Evolutionary conservation across 2,113 vertebrate genomes (phyloP).

Genomic region (Podarcis raffonei): DNA sequence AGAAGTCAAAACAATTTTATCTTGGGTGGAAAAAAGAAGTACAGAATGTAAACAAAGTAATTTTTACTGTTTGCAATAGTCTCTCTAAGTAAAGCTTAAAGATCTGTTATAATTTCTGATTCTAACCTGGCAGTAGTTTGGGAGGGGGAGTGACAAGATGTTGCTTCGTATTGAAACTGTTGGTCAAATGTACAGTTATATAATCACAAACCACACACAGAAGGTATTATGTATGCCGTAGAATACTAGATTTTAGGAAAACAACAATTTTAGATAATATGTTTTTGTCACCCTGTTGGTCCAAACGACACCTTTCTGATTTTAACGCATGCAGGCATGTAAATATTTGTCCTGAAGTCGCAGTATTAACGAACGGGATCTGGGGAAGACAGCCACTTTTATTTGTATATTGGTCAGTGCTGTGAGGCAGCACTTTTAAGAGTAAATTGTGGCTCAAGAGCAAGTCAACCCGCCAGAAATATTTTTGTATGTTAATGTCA

Average conservation of each 20-base stretch:
- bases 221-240: constrained; percentile 99
- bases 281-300: constrained; percentile 98
- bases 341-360: constrained; percentile 99
- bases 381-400: constrained; percentile 85
- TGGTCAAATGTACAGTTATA: constrained; percentile 97
- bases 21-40: constrained; percentile 71
- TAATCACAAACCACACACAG: constrained; percentile 89
- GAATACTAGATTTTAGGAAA: constrained; percentile 91
- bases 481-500: constrained; percentile 87
- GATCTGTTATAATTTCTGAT: constrained; percentile 72
- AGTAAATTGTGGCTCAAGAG: constrained; percentile 80
- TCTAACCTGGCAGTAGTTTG: constrained; percentile 77
- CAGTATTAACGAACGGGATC: constrained; percentile 99
- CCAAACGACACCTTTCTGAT: constrained; percentile 97
- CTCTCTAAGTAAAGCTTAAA: constrained; percentile 79
- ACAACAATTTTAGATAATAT: constrained; percentile 87
- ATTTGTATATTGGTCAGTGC: constrained; percentile 82
- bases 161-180: constrained; percentile 78
- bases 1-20: constrained; percentile 73
- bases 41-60: constrained; percentile 85
- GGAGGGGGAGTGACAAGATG: constrained; percentile 67
- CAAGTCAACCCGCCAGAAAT: constrained; percentile 82
- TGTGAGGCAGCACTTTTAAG: constrained; percentile 72
- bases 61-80: constrained; percentile 85
- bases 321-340: constrained; percentile 99